phyloP scores from a whole-genome alignment of 2,888 invertebrate species.

The Abrostola triplasia region DNA sequence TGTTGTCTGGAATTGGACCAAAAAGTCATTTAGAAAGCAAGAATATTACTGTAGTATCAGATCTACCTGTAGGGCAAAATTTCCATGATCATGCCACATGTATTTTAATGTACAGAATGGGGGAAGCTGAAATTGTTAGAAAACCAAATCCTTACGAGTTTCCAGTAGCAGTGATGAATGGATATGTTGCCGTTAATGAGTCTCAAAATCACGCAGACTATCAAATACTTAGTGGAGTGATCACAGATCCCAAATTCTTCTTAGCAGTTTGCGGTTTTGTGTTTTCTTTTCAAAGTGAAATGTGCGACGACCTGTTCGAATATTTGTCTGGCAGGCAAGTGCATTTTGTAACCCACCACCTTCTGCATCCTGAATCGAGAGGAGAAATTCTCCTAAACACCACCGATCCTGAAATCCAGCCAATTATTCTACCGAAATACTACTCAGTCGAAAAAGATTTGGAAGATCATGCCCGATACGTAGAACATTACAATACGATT shows the following conservation, averaged over 20 bases:
- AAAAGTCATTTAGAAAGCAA: conserved; percentile 65
- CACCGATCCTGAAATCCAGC: conserved; percentile 84
- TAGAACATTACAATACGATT: conserved; percentile 62
- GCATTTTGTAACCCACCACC: conserved; percentile 37
- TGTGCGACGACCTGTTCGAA: conserved; percentile 51
- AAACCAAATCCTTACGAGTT: conserved; percentile 60
- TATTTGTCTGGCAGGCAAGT: conserved; percentile 33
- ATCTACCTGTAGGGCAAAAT: conserved; percentile 80
- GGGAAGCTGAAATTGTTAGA: conserved; percentile 64
- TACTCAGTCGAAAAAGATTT: conserved; percentile 84
- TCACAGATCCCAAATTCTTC: conserved; percentile 25
- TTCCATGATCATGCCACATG: conserved; percentile 78
- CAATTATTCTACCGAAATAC: conserved; percentile 88
- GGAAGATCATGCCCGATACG: conserved; percentile 70
- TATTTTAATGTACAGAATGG: conserved; percentile 57
- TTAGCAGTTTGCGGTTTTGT: conserved; percentile 38
- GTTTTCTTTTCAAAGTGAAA: conserved; percentile 47
- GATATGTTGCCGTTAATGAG: conserved; percentile 88
- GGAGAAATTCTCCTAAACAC: conserved; percentile 86
- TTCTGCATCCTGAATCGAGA: conserved; percentile 79
- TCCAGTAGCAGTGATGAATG: conserved; percentile 52
- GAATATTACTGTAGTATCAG: conserved; percentile 68
- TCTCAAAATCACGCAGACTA: conserved; percentile 78
- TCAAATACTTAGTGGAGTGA: conserved; percentile 46
- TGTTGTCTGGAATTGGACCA: conserved; percentile 85